A percentile compares a stretch with the other conserved stretches of the same genome.
These are phyloP conservation scores for Chelonoidis abingdonii DNA, from an alignment of 2,113 vertebrate species.

Conservation along the genomic window DNA sequence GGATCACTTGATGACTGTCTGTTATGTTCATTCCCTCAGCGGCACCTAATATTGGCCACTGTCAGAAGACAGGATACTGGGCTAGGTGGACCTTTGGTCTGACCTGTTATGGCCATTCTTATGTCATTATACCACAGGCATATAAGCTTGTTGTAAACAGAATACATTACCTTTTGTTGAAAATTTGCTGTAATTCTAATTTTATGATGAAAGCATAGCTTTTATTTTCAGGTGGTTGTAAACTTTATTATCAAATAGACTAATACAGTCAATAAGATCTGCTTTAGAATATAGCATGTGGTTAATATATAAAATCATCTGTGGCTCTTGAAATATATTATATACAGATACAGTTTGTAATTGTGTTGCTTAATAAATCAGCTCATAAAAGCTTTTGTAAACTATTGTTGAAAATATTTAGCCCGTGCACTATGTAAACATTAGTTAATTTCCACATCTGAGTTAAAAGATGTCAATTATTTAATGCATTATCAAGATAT, in stretches of 20 bases:
- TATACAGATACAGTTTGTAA: background rate
- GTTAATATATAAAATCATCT: background rate
- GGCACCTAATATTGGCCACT: too few relatives aligned
- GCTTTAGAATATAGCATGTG: background rate
- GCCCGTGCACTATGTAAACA: fast-evolving
- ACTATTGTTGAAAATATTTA: background rate
- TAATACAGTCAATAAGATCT: background rate
- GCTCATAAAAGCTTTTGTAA: background rate
- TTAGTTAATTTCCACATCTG: background rate
- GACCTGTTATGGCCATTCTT: too few relatives aligned
- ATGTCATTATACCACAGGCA: background rate
- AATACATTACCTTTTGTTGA: background rate
- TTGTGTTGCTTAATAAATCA: background rate
- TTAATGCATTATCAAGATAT: background rate
- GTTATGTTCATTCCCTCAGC: too few relatives aligned
- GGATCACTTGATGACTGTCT: too few relatives aligned
- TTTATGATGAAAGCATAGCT: background rate
- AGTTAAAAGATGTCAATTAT: background rate
- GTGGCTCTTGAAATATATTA: background rate
- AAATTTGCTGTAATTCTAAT: background rate
- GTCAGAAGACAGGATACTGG: too few relatives aligned
- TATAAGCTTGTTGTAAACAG: background rate
- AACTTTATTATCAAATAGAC: background rate
- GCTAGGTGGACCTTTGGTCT: too few relatives aligned
- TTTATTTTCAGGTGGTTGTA: background rate